Percentiles rank a stretch among this genome's conserved stretches.
These are phyloP conservation scores for Brachionus rotundiformis DNA, from an alignment of 1,140 invertebrate genomes.

Conservation along the genomic window DNA sequence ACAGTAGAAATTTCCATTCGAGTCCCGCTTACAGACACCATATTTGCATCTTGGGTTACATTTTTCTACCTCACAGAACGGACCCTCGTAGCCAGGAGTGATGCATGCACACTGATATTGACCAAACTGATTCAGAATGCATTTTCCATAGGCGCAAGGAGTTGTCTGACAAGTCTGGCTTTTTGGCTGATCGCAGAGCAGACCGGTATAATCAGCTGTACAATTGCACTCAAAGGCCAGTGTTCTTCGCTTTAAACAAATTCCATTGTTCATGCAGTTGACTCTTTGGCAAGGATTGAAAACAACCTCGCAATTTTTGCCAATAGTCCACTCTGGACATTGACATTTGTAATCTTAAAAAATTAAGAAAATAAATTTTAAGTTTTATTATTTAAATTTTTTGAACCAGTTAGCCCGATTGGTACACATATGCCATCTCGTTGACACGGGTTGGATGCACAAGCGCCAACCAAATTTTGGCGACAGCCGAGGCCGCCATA, in stretches of 20 bases:
- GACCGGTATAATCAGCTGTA: constrained; percentile 17
- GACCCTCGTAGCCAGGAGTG: constrained; percentile 21
- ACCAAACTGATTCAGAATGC: constrained; percentile 20
- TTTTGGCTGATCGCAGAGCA: constrained; percentile 48
- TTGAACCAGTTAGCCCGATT: constrained; percentile 54
- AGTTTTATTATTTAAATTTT: neutral
- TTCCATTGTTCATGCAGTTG: constrained; percentile 50
- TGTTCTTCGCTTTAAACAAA: constrained; percentile 40
- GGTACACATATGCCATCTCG: constrained; percentile 53
- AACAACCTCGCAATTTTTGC: constrained; percentile 50
- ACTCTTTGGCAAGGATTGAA: constrained; percentile 48
- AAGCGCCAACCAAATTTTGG: constrained; percentile 47
- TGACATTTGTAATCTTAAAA: constrained; percentile 44
- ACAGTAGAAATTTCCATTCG: constrained; percentile 45
- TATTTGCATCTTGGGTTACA: constrained; percentile 44
- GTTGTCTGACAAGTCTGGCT: constrained; percentile 33
- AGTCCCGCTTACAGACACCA: constrained; percentile 19
- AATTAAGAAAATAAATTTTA: neutral
- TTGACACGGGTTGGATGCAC: constrained; percentile 53
- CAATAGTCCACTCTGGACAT: constrained; percentile 51
- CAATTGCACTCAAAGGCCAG: constrained; percentile 46
- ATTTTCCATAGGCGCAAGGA: constrained; percentile 28
- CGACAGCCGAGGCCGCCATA: constrained; percentile 42
- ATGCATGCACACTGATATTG: constrained; percentile 47
- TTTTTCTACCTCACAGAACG: constrained; percentile 44